Evolutionary conservation across 2,797 vertebrate genomes (phyloP).

Genomic region (Sebastes kiyomatsui): DNA sequence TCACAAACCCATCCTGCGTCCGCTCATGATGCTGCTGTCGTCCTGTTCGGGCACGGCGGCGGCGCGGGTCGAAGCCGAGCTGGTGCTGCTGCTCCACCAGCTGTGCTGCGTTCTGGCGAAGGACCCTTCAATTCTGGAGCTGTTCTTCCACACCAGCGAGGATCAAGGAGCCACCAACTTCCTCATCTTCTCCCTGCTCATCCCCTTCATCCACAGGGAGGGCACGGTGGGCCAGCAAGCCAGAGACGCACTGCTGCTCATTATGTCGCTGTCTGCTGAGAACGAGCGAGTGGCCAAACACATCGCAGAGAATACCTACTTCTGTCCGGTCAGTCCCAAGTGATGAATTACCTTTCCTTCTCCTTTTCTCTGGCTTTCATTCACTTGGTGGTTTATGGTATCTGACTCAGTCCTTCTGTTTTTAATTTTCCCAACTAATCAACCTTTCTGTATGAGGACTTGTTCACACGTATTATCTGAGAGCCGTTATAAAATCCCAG

Average conservation of each 20-base stretch:
- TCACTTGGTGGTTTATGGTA: not conserved
- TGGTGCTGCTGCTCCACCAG: conserved; percentile 94
- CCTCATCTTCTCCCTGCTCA: conserved; percentile 97
- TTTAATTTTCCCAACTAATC: not conserved
- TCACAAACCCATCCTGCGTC: conserved; percentile 95
- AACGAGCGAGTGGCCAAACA: conserved; percentile 91
- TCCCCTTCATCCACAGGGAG: conserved; percentile 97
- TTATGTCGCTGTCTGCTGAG: conserved; percentile 96
- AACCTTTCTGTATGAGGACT: not conserved
- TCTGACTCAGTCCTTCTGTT: not conserved
- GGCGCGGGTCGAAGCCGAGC: conserved; percentile 87
- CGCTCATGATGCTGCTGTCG: conserved; percentile 97
- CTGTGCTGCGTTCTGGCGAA: conserved; percentile 95
- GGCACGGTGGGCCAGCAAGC: conserved; percentile 95
- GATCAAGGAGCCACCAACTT: conserved; percentile 98
- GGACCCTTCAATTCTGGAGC: conserved; percentile 94
- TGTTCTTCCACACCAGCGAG: conserved; percentile 98
- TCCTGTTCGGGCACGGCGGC: conserved; percentile 89
- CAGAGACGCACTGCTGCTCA: conserved; percentile 94
- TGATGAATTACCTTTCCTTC: not conserved
- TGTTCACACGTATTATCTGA: not conserved
- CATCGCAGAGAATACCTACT: conserved; percentile 94
- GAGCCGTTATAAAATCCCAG: not conserved
- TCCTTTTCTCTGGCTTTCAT: not conserved
- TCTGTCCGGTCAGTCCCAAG: conserved; percentile 91